Base-by-base conservation (phyloP, 2,797 vertebrate species). In the Botia kubotai region DNA sequence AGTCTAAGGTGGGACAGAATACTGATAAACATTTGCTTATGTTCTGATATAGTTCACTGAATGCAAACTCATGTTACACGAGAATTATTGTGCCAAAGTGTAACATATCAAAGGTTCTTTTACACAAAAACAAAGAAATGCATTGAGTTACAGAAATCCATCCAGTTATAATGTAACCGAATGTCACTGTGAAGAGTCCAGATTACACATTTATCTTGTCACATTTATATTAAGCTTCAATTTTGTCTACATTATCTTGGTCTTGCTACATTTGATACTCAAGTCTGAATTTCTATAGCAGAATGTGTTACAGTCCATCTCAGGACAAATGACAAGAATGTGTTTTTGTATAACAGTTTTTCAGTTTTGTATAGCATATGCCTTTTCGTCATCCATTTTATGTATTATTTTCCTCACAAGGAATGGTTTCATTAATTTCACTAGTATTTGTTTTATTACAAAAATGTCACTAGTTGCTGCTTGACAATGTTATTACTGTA, bases 401-500 rank as follows among this genome's bases (percentile, higher is more conserved):
- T 14, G 1, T 26, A 52, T 58, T 21, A 21, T 74, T 33, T 43
- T 76, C 62, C 57, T n/a, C 63, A 48, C 46, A 5, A 81, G 79
- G 72, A 85, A 60, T 21, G 19, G 67, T 79, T 75, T 57, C 7
- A 10, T 67, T 81, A 23, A 50, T 19, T 75, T 81, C 48, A 57
- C 19, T 77, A 82, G 77, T 84, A 75, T 74, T 48, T 23, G 36
- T n/a, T 82, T 50, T 46, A 55, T 76, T 77, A 83, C 69, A 77
- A 76, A 46, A 72, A 72, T 84, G 33, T 82, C 81, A 81, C 72
- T 67, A 74, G 72, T 82, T 86, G 86, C 87, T 86, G 87, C 87
- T 87, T 88, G 80, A 82, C 52, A 77, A 82, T 81, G 65, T 78
- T 83, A 53, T 86, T 85, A 88, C 84, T 87, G 85, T 85, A 87